Evolutionary conservation across 2,113 vertebrate genomes (phyloP).

Genomic region (Merops nubicus): DNA sequence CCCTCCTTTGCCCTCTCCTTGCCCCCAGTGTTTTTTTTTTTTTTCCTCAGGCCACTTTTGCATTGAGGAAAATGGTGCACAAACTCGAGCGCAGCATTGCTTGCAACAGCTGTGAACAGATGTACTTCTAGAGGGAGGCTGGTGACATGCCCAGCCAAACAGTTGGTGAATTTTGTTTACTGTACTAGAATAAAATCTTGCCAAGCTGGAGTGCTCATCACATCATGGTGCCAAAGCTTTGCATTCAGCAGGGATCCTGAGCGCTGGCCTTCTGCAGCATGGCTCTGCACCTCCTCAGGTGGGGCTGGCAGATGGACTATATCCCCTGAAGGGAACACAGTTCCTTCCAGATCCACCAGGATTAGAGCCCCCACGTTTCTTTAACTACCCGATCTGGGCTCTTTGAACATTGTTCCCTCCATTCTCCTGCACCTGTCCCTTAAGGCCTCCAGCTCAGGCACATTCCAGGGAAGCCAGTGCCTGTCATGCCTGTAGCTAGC

Average conservation of each 20-base stretch:
- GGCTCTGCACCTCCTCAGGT: not conserved
- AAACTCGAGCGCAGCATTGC: not conserved
- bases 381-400: not conserved
- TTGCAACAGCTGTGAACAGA: not conserved
- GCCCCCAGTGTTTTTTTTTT: not conserved
- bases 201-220: rapidly evolving
- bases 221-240: not conserved
- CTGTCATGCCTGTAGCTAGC: not conserved
- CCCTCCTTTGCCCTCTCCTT: not conserved
- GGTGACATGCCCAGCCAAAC: not conserved
- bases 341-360: not conserved
- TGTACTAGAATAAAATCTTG: not conserved
- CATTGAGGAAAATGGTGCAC: not conserved
- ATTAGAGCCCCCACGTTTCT: rapidly evolving
- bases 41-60: not conserved
- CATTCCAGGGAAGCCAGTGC: not conserved
- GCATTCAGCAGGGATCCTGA: rapidly evolving
- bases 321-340: not conserved
- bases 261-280: not conserved
- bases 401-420: not conserved
- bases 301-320: not conserved
- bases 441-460: not conserved
- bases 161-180: not conserved
- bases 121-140: not conserved
- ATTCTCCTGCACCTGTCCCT: not conserved